Evolutionary conservation across 1,140 invertebrate genomes (phyloP).

Genomic region (Phymastichus coffea): DNA sequence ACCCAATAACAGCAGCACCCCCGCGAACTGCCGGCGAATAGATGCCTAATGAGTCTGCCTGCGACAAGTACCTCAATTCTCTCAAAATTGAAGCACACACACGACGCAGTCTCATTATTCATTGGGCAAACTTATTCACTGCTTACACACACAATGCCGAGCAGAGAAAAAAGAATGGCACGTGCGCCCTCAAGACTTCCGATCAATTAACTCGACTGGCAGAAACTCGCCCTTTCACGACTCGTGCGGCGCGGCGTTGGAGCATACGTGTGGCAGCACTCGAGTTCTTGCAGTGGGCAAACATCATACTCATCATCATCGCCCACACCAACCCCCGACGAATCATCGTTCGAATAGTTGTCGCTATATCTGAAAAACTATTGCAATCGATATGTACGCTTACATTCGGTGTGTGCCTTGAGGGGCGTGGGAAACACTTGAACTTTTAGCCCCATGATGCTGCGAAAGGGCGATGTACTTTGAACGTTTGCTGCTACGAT

Average conservation of each 20-base stretch:
- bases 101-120: conserved; percentile 1
- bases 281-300: not conserved
- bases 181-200: conserved; percentile 49
- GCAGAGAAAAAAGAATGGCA: conserved; percentile 36
- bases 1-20: not conserved
- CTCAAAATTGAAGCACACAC: too few species aligned
- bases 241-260: too few species aligned
- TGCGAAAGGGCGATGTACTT: not conserved
- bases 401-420: conserved; percentile 20
- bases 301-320: too few species aligned
- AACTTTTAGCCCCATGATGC: conserved; percentile 16
- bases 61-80: too few species aligned
- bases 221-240: too few species aligned
- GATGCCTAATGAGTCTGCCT: too few species aligned
- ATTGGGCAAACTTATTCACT: too few species aligned
- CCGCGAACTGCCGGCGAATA: not conserved
- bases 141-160: not conserved
- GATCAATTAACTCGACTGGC: conserved; percentile 49
- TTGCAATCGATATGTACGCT: too few species aligned
- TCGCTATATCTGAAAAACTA: too few species aligned
- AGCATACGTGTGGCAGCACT: not conserved
- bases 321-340: too few species aligned
- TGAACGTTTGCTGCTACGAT: too few species aligned
- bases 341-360: too few species aligned
- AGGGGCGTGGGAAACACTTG: conserved; percentile 38